Evolutionary conservation across 2,113 vertebrate species (phyloP).

Genomic region (Dicentrarchus labrax): DNA sequence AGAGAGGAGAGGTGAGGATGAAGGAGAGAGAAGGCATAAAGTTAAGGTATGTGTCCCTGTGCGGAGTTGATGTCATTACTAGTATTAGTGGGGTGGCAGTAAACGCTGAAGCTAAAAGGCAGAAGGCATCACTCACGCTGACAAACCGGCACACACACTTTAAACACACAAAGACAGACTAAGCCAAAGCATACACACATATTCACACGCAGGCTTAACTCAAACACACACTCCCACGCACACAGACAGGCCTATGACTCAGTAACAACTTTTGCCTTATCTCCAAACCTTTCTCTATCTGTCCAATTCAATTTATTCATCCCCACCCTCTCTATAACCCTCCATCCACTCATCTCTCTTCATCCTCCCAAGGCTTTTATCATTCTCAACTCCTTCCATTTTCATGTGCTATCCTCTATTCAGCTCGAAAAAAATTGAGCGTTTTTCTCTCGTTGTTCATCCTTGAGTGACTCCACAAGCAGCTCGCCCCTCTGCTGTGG

Average conservation of each 20-base stretch:
- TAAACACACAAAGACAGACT: slow-evolving; percentile 27
- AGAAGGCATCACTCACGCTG: slow-evolving; percentile 50
- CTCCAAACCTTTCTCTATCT: slow-evolving; percentile 55
- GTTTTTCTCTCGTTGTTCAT: slow-evolving; percentile 31
- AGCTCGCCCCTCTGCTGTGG: background rate
- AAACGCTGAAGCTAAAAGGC: slow-evolving; percentile 32
- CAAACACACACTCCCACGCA: slow-evolving; percentile 38
- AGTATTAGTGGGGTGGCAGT: slow-evolving; percentile 44
- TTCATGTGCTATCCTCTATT: slow-evolving; percentile 4
- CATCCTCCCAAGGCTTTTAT: slow-evolving; percentile 60
- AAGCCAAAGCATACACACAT: slow-evolving; percentile 15
- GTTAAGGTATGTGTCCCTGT: slow-evolving; percentile 23
- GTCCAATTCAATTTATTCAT: slow-evolving; percentile 60
- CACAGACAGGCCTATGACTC: slow-evolving; percentile 44
- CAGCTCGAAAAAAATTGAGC: slow-evolving; percentile 8
- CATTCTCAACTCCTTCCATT: slow-evolving; percentile 45
- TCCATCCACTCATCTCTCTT: slow-evolving; percentile 46
- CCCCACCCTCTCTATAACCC: slow-evolving; percentile 16
- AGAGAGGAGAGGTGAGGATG: slow-evolving; percentile 1
- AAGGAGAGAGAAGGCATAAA: slow-evolving; percentile 27
- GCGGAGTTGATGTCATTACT: slow-evolving; percentile 46
- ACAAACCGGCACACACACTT: slow-evolving; percentile 19
- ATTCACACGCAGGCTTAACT: slow-evolving; percentile 22
- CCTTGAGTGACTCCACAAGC: slow-evolving; percentile 29
- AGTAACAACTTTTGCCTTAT: slow-evolving; percentile 59